phyloP scores from a whole-genome alignment of 2,888 invertebrate genomes.

The Drosophila histrio region DNA sequence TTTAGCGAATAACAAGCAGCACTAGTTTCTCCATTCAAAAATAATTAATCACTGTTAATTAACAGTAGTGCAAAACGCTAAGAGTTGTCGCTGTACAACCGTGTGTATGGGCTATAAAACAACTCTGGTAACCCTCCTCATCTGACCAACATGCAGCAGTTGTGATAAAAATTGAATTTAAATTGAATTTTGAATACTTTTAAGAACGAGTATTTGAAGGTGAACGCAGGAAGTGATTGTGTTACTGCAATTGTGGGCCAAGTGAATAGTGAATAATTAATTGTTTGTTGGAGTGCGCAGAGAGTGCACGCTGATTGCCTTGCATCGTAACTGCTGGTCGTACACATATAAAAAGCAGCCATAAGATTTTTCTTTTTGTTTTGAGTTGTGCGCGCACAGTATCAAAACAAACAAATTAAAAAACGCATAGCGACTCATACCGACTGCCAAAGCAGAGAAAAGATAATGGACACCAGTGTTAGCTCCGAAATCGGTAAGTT shows the following conservation, averaged over 20 bases:
- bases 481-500: slow-evolving; percentile 45
- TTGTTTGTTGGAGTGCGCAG: neutral
- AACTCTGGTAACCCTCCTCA: slow-evolving; percentile 55
- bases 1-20: neutral
- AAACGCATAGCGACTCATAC: neutral
- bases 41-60: slow-evolving; percentile 6
- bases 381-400: slow-evolving; percentile 55
- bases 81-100: slow-evolving; percentile 38
- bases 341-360: slow-evolving; percentile 33
- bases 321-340: slow-evolving; percentile 36
- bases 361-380: slow-evolving; percentile 47
- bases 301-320: slow-evolving; percentile 13
- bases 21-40: neutral
- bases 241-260: neutral
- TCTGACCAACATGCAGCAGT: slow-evolving; percentile 62
- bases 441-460: neutral
- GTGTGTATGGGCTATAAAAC: slow-evolving; percentile 38
- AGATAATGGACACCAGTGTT: slow-evolving; percentile 29
- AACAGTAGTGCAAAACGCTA: slow-evolving; percentile 6
- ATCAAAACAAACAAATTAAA: slow-evolving; percentile 29
- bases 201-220: slow-evolving; percentile 16
- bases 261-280: slow-evolving; percentile 12
- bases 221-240: neutral
- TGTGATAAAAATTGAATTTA: slow-evolving; percentile 62
- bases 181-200: slow-evolving; percentile 67